Evolutionary conservation across 1,140 invertebrate species (phyloP).

Genomic region (Ceratoteleas bidentatus): DNA sequence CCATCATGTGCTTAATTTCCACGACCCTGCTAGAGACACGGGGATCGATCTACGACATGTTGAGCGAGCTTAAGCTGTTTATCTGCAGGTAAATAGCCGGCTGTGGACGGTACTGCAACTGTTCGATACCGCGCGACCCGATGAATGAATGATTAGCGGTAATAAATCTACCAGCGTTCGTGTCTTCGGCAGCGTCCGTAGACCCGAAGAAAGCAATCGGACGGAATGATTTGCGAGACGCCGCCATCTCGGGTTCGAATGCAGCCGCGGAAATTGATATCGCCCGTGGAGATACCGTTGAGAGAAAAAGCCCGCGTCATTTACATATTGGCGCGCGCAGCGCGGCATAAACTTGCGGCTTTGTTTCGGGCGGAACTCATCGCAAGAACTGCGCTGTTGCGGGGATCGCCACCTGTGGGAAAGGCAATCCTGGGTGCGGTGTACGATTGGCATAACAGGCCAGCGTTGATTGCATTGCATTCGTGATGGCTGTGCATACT

Average conservation of each 20-base stretch:
- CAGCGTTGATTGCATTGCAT: constrained; percentile 52
- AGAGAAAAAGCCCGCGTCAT: not conserved
- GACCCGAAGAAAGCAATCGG: not conserved
- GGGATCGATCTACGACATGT: constrained; percentile 56
- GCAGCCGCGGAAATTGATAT: not conserved
- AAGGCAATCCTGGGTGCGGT: constrained; percentile 41
- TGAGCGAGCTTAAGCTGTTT: constrained; percentile 53
- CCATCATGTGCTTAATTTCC: constrained; percentile 48
- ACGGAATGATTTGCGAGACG: not conserved
- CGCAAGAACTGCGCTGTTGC: constrained; percentile 28
- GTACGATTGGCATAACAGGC: constrained; percentile 51
- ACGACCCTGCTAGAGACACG: constrained; percentile 36
- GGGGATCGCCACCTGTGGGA: constrained; percentile 49
- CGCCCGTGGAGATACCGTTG: not conserved
- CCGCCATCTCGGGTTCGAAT: too few relatives aligned
- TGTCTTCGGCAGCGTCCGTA: not conserved
- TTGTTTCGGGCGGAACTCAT: constrained; percentile 29
- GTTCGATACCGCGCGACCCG: constrained; percentile 15
- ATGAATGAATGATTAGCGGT: constrained; percentile 29
- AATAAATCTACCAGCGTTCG: constrained; percentile 22
- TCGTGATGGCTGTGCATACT: constrained; percentile 47
- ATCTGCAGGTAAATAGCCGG: constrained; percentile 46
- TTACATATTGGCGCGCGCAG: constrained; percentile 4
- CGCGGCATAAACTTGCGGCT: constrained; percentile 12
- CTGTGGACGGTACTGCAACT: constrained; percentile 13